phyloP scores from a whole-genome alignment of 23 tunicate species.

The Trididemnum nubilum region DNA sequence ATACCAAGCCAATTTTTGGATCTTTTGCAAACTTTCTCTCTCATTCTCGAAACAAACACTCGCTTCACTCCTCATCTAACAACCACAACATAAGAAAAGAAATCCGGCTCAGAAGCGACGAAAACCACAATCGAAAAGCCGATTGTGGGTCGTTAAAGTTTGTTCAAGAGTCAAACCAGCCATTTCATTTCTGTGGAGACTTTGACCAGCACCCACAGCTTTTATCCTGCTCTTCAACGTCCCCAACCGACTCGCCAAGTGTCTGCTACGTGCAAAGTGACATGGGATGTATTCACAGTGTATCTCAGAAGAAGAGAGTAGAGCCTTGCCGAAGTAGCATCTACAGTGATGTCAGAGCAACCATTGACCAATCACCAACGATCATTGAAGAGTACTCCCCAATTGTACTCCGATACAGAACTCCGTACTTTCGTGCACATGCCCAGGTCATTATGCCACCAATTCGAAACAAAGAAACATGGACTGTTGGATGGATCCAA shows the following conservation, averaged over 20 bases:
- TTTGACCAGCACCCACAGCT: too few relatives aligned
- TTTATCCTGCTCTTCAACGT: background rate
- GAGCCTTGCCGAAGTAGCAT: conserved; percentile 79
- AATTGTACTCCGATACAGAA: conserved; percentile 87
- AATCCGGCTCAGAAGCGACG: background rate
- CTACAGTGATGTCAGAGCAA: conserved; percentile 71
- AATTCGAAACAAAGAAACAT: conserved; percentile 86
- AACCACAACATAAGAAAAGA: conserved; percentile 14
- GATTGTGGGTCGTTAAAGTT: background rate
- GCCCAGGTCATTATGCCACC: conserved; percentile 99
- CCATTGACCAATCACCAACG: conserved; percentile 88
- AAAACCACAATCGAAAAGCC: background rate
- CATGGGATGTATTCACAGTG: conserved; percentile 93
- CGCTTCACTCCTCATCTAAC: conserved; percentile 13
- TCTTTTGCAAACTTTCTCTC: background rate
- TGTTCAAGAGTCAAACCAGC: background rate
- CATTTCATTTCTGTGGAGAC: too few relatives aligned
- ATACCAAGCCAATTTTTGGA: background rate
- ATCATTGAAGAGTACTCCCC: conserved; percentile 87
- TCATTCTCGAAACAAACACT: background rate
- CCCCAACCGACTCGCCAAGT: background rate
- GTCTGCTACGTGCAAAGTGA: conserved; percentile 37
- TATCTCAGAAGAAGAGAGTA: conserved; percentile 79
- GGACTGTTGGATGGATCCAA: conserved; percentile 99
- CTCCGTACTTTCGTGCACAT: conserved; percentile 94